A percentile compares a stretch with the other conserved stretches of the same genome.
Evolutionary conservation across 1,140 invertebrate species (phyloP).

Genomic region (Penaeus chinensis): DNA sequence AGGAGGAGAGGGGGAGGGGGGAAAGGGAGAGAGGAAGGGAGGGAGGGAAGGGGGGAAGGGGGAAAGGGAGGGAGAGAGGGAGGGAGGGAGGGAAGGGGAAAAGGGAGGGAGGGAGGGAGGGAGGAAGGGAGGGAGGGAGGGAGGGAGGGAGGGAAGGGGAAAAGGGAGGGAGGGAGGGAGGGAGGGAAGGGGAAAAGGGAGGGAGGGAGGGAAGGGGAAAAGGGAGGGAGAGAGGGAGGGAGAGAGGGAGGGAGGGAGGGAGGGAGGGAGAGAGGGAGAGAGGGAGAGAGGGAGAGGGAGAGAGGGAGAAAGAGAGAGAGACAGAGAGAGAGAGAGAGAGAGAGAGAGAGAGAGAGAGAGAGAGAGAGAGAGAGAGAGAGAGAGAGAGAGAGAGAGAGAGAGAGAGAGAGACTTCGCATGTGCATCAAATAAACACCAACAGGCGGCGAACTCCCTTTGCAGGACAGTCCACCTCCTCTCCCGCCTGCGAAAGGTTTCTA

Average conservation of each 20-base stretch:
- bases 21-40: too few relatives aligned
- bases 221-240: neutral
- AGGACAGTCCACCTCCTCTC: too few relatives aligned
- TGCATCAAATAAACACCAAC: neutral
- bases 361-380: neutral
- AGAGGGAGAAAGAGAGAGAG: neutral
- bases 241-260: slow-evolving; percentile 9
- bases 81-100: neutral
- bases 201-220: neutral
- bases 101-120: too few relatives aligned
- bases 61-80: neutral
- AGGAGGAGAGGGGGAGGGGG: too few relatives aligned
- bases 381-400: neutral
- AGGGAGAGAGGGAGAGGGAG: neutral
- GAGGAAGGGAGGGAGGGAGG: neutral
- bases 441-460: too few relatives aligned
- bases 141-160: neutral
- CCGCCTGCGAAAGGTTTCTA: too few relatives aligned
- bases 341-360: neutral
- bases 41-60: too few relatives aligned
- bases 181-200: neutral
- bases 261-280: neutral
- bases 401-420: neutral
- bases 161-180: neutral
- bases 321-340: neutral